Percentiles rank a stretch among this genome's conserved stretches.
These are phyloP conservation scores for Sylvia borin DNA, from an alignment of 2,797 vertebrate genomes.

Conservation along the genomic window DNA sequence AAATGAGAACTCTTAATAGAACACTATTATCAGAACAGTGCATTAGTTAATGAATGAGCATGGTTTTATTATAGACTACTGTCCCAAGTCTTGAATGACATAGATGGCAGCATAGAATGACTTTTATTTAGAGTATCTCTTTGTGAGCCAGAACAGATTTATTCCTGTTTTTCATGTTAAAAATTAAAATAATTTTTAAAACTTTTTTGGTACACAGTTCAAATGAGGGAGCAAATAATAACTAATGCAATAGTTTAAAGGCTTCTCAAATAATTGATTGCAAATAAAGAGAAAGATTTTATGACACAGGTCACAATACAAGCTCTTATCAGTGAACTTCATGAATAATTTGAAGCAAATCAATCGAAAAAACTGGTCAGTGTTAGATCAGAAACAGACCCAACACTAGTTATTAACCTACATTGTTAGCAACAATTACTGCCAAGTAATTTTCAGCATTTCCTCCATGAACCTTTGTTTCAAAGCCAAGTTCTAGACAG, in stretches of 20 bases:
- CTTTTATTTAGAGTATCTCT: not conserved
- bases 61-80: not conserved
- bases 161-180: not conserved
- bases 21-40: not conserved
- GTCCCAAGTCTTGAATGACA: not conserved
- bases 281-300: not conserved
- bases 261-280: not conserved
- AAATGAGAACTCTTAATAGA: not conserved
- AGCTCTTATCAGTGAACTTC: not conserved
- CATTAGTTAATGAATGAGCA: not conserved
- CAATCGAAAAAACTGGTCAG: not conserved
- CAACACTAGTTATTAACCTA: not conserved
- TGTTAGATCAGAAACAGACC: not conserved
- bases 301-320: not conserved
- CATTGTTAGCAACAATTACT: conserved; percentile 15
- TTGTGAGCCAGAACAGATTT: not conserved
- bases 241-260: not conserved
- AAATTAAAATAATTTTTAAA: not conserved
- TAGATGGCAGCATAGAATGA: not conserved
- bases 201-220: not conserved
- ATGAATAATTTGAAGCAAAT: not conserved
- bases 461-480: conserved; percentile 24
- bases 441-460: conserved; percentile 35
- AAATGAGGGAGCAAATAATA: not conserved
- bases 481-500: conserved; percentile 39